A percentile compares a stretch with the other conserved stretches of the same genome.
These are phyloP conservation scores for Acrocyrtus sp. DNA, from an alignment of 2,888 invertebrate genomes.

Conservation along the genomic window DNA sequence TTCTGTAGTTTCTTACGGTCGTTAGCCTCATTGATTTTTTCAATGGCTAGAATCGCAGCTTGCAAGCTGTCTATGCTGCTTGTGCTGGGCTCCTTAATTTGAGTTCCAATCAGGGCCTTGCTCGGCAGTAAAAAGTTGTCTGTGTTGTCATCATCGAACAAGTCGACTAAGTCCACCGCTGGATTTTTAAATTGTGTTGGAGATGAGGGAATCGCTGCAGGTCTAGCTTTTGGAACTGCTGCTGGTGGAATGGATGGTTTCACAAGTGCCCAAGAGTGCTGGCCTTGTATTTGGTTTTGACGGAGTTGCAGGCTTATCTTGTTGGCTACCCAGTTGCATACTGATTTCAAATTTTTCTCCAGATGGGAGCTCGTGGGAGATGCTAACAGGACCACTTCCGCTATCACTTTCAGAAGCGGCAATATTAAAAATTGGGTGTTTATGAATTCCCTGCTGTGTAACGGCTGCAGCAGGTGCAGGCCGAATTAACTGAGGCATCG, in stretches of 20 bases:
- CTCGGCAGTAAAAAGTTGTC: constrained; percentile 21
- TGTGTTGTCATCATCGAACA: constrained; percentile 30
- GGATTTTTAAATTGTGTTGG: background rate
- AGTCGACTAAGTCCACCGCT: background rate
- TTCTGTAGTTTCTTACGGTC: constrained; percentile 15
- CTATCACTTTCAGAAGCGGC: constrained; percentile 5
- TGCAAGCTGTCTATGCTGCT: constrained; percentile 38
- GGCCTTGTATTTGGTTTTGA: background rate
- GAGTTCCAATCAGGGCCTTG: constrained; percentile 4
- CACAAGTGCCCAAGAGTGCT: background rate
- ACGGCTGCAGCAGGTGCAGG: too few relatives aligned
- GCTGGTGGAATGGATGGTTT: background rate
- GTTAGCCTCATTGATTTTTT: constrained; percentile 48
- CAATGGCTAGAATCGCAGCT: constrained; percentile 51
- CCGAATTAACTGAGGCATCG: too few relatives aligned
- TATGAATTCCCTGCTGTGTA: background rate
- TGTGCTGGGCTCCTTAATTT: constrained; percentile 12
- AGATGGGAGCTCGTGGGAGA: constrained; percentile 54
- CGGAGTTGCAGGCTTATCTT: background rate
- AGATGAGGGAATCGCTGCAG: background rate
- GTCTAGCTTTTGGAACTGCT: background rate
- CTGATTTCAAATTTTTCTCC: constrained; percentile 59
- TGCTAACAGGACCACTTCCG: constrained; percentile 40
- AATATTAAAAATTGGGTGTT: constrained; percentile 2
- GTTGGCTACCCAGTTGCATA: constrained; percentile 29